Conservation (phyloP, 2,797 vertebrate genomes). For the Vireo griseus region DNA sequence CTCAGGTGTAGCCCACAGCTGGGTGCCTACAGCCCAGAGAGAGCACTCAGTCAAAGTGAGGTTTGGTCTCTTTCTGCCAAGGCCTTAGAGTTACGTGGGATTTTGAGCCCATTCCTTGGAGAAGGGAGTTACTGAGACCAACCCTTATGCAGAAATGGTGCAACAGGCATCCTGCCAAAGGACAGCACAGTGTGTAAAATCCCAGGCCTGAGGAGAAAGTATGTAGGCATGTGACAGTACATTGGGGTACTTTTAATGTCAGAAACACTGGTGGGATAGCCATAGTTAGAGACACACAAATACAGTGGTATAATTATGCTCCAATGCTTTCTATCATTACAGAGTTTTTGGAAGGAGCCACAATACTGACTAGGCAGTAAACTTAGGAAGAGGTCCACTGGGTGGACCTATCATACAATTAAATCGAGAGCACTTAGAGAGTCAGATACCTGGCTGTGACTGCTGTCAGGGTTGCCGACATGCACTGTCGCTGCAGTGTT, state of each 20-base stretch:
- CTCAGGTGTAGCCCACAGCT: background rate
- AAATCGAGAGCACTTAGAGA: background rate
- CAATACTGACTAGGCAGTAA: background rate
- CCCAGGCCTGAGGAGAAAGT: background rate
- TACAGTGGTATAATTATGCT: background rate
- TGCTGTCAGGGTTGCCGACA: background rate
- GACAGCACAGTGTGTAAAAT: background rate
- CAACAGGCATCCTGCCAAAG: background rate
- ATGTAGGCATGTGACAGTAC: fast-evolving
- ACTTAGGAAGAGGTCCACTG: background rate
- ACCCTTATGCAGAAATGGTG: background rate
- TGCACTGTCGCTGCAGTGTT: background rate
- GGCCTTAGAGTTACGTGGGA: background rate
- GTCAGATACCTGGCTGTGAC: background rate
- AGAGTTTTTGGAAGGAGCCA: background rate
- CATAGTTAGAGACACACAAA: background rate
- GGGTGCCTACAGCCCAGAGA: background rate
- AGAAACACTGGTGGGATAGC: background rate
- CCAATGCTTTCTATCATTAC: background rate
- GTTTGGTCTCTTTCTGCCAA: background rate
- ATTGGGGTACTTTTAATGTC: background rate
- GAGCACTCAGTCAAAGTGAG: background rate
- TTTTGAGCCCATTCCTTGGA: background rate
- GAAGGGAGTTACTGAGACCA: background rate
- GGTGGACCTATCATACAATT: background rate